Conservation (phyloP, 2,888 invertebrate species). For the Drosophila recens region DNA sequence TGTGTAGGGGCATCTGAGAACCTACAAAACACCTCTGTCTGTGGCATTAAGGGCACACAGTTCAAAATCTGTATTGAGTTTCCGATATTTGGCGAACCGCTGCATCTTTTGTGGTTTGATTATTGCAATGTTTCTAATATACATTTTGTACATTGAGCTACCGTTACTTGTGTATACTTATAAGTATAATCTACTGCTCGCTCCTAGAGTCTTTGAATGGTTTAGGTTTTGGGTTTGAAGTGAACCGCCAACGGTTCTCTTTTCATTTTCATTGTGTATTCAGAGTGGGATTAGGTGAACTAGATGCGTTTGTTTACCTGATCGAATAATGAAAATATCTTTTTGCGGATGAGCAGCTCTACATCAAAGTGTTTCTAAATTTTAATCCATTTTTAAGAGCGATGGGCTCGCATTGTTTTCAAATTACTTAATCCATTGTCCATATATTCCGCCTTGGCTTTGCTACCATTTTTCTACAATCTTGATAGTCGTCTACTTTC, state of each 20-base stretch:
- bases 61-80: neutral
- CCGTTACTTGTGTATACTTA: neutral
- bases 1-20: neutral
- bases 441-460: neutral
- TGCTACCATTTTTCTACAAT: constrained; percentile 23
- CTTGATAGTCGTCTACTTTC: constrained; percentile 31
- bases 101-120: constrained; percentile 3
- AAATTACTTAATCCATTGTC: constrained; percentile 59
- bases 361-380: constrained; percentile 37
- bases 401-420: constrained; percentile 46
- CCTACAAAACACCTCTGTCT: neutral
- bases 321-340: constrained; percentile 30
- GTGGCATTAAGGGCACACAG: neutral
- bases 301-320: constrained; percentile 45
- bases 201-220: constrained; percentile 2
- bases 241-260: constrained; percentile 20
- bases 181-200: constrained; percentile 28
- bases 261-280: constrained; percentile 33
- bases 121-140: neutral
- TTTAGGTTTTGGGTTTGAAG: constrained; percentile 4
- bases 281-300: constrained; percentile 40
- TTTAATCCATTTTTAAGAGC: constrained; percentile 65
- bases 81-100: constrained; percentile 3
- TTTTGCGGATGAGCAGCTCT: constrained; percentile 17
- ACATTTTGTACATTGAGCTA: neutral